Base-by-base conservation (phyloP, 2,888 invertebrate species). In the Lathronympha strigana region DNA sequence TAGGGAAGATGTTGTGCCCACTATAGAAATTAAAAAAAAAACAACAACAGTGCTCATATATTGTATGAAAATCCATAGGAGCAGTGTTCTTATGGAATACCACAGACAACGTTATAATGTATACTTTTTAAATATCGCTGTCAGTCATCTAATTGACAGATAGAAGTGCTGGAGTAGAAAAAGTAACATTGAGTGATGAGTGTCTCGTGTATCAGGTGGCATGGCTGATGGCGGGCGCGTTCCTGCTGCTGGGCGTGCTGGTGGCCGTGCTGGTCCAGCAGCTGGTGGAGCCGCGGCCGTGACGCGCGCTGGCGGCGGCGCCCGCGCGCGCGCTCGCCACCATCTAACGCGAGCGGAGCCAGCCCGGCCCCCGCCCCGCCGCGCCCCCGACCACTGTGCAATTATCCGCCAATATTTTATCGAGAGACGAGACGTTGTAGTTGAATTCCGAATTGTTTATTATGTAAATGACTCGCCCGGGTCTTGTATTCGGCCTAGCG, bases 261-360 rank as follows among this genome's bases (percentile, higher is more conserved):
- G 90, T 94, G 74, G 95, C 95, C 54, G 92, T 94, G 75, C 83
- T 94, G 74, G 90, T 94, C 76, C 93, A 94, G 84, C 92, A 90
- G 72, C 86, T 93, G 72, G 90, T 91, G 77, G 90, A 89, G 78
- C 83, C 88, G 79, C 85, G 82, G 15, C 89, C 88, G 82, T 89
- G 90, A 90, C 90, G 84, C 78, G 88, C 82, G 85, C 85, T 88
- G 68, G 81, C 76, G 79, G 82, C 84, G 84, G 84, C 88, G 72
- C 77, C 77, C 51, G 77, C 86, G 55, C 83, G 87, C 75, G 88
- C 89, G 63, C 86, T 88, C 72, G 87, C 89, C 76, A 82, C 81
- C 75, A 78, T 87, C 67, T 81, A 68, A 75, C 70, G 40, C 8
- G 40, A 17, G 40, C 17, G 8, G 17, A 17, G 40, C 17, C 33